phyloP scores from a whole-genome alignment of 1,140 invertebrate genomes.

The Drosophila paulistorum region DNA sequence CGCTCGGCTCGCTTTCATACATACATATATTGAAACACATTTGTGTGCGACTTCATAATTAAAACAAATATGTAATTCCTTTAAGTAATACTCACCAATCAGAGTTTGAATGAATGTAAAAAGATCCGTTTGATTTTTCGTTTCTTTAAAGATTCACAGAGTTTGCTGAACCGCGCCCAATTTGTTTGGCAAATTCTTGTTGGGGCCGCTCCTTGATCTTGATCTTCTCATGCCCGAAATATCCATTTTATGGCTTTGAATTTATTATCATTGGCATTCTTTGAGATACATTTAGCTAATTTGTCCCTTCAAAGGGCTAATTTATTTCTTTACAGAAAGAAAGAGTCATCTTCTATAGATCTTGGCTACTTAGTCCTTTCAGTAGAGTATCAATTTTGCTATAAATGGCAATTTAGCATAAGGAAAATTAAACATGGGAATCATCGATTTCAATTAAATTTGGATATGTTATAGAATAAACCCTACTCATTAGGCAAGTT shows the following conservation, averaged over 20 bases:
- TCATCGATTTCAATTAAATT: too few relatives aligned
- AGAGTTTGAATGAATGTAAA: neutral
- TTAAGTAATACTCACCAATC: neutral
- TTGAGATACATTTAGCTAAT: neutral
- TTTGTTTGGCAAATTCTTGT: neutral
- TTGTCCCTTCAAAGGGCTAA: too few relatives aligned
- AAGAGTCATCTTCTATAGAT: too few relatives aligned
- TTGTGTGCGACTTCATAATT: neutral
- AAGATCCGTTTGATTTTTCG: neutral
- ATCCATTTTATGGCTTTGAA: neutral
- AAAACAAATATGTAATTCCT: conserved; percentile 10
- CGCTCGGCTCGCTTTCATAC: neutral
- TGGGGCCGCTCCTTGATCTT: neutral
- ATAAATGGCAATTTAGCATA: too few relatives aligned
- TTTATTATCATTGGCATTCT: neutral
- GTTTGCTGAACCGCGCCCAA: neutral
- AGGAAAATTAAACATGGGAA: too few relatives aligned
- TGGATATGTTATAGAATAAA: too few relatives aligned
- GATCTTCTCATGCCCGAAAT: neutral
- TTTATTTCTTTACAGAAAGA: too few relatives aligned
- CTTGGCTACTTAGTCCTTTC: too few relatives aligned
- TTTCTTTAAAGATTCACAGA: neutral
- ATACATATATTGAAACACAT: neutral
- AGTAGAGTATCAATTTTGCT: too few relatives aligned
- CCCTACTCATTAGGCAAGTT: too few relatives aligned